Base-by-base conservation (phyloP, 2,888 invertebrate species). In the Drosophila anceps region DNA sequence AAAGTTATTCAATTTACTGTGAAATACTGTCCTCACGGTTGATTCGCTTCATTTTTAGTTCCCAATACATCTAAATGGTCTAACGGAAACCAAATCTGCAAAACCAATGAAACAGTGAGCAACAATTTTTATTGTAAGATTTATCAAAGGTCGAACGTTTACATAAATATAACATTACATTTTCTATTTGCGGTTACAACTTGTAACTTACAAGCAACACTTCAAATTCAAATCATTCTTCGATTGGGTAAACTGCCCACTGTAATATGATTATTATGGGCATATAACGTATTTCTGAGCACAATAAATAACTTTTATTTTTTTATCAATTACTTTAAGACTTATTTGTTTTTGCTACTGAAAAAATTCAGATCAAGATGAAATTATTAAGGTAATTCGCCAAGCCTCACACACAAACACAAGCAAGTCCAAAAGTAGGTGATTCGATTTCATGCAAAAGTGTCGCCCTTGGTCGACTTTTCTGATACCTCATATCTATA, bases 1-100 rank as follows among this genome's bases (percentile, higher is more conserved):
- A 84, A 85, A 84, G 73, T 75, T 82, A 82, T 87, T 87, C 82
- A 87, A 84, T 85, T 85, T 87, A 73, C 69, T 72, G 76, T 58
- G 24, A 72, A 65, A 71, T 54, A 13, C 35, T 35, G 58, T 37
- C 29, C 55, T 41, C 20, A 29, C 31, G 27, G 44, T 24, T 55
- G 15, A 35, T 37, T 55, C 39, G 50, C 18, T 43, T n/a, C 29
- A 20, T 44, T 44, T 43, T 53, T 24, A 51, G 33, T 31, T 18
- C 37, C n/a, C 31, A 54, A 35, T 27, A 27, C 15, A 54, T 15
- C 27, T 24, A 29, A 31, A 54, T 29, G 27, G 6, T n/a, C n/a
- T 41, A 37, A n/a, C 33, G 50, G 33, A 48, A 59, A 29, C 18
- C 6, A 18, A 20, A 33, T 6, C 10, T 15, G n/a, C 18, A 31